Percentiles rank a stretch among this genome's conserved stretches.
Conservation (phyloP, 2,888 invertebrate species). For the Drosophila anomalata region DNA sequence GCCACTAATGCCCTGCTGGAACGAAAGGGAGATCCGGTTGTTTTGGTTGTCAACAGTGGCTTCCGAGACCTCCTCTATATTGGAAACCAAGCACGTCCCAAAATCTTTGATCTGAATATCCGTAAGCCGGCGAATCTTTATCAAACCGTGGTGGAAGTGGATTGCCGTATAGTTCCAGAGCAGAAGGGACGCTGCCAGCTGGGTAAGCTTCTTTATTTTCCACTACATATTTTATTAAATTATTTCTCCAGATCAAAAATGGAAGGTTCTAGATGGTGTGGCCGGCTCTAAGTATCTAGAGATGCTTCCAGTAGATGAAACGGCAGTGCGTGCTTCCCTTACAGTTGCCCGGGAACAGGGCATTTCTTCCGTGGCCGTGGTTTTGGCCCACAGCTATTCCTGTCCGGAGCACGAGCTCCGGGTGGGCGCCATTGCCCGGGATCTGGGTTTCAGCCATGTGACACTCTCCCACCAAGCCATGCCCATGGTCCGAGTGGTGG, state of each 20-base stretch:
- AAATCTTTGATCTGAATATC: constrained; percentile 97
- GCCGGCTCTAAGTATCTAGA: constrained; percentile 91
- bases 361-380: constrained; percentile 96
- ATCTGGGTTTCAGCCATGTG: constrained; percentile 93
- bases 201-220: constrained; percentile 59
- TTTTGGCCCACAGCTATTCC: constrained; percentile 97
- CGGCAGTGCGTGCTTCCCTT: constrained; percentile 87
- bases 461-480: constrained; percentile 97
- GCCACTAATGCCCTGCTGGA: constrained; percentile 99
- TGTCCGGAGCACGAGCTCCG: constrained; percentile 93
- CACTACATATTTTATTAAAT: too few relatives aligned
- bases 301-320: background rate
- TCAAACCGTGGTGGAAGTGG: constrained; percentile 94
- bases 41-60: constrained; percentile 95
- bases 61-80: constrained; percentile 96
- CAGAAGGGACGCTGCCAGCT: constrained; percentile 85
- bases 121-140: constrained; percentile 94
- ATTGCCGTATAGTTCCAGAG: constrained; percentile 94
- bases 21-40: constrained; percentile 97
- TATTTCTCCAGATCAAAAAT: too few relatives aligned
- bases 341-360: constrained; percentile 88
- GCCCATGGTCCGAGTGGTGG: constrained; percentile 97
- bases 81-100: constrained; percentile 98
- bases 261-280: constrained; percentile 84
- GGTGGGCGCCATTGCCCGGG: constrained; percentile 92